Conservation (phyloP, 2,113 vertebrate genomes). For the Calyptomena viridis region DNA sequence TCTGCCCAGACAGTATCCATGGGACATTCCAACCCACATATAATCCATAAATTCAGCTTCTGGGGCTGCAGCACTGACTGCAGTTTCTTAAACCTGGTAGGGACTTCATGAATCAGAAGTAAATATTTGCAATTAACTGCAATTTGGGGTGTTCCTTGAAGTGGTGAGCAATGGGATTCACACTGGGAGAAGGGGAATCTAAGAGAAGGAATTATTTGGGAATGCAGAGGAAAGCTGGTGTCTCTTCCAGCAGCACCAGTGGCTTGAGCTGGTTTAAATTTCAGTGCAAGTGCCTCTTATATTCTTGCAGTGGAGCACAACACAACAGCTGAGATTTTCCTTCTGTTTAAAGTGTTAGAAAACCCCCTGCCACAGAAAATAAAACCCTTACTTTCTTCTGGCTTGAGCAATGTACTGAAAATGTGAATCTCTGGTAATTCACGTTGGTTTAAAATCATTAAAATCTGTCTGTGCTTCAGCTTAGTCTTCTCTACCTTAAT, state of each 20-base stretch:
- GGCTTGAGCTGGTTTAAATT: neutral
- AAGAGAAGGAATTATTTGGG: no score
- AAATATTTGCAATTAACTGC: neutral
- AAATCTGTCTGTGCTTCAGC: neutral
- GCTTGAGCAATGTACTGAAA: neutral
- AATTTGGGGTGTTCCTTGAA: neutral
- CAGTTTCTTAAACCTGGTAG: neutral
- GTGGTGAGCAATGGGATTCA: neutral
- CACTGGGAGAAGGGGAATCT: neutral
- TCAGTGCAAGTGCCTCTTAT: neutral
- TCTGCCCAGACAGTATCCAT: neutral
- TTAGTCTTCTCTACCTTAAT: neutral
- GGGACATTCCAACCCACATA: neutral
- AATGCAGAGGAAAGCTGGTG: neutral
- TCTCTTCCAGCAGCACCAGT: neutral
- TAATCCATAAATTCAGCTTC: neutral
- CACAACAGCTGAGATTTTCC: neutral
- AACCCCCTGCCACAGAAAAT: neutral
- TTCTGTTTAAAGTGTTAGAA: neutral
- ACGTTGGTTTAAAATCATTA: neutral
- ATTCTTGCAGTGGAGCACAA: neutral
- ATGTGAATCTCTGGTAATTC: neutral
- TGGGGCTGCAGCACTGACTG: neutral
- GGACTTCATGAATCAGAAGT: neutral
- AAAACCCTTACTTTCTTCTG: accelerated